Evolutionary conservation across 2,797 vertebrate genomes (phyloP), one percentile per base, ranked within the genome.

Genomic region (Megaceryle alcyon): DNA sequence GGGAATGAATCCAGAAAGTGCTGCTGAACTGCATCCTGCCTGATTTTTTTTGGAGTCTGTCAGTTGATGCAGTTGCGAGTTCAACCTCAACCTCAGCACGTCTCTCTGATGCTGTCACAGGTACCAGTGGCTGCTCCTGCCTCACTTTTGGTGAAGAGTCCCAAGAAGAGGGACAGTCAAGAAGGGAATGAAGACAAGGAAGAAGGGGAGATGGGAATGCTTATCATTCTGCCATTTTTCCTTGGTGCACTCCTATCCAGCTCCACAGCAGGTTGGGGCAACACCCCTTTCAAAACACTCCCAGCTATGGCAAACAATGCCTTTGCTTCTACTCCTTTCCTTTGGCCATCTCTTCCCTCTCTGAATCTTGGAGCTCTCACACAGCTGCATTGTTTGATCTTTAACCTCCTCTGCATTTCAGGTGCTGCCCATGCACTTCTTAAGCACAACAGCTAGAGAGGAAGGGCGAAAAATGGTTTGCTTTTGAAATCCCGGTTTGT

Each of bases 71-170:
- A 29, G 33, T 65, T 69, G 64, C 0, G 0, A 79, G 17, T 60
- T 82, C 57, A 70, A 31, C 11, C 7, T 77, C 28, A 71, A 2
- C 33, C 31, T 60, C 0, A 0, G 8, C 37, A 41, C 0, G 0
- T 25, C 22, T 86, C 68, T 73, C 18, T 71, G 44, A 20, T 57
- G 56, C 31, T 76, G 31, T 64, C 73, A 90, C 64, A 35, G 77
- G 26, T 70, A 29, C 23, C 23, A 22, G 44, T 39, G 31, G 17
- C 31, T 88, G 37, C n/a, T 71, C 8, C 23, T 88, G 60, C n/a
- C 39, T 79, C 1, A 0, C 22, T 57, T 86, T 87, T 73, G 51
- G 22, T 49, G 35, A 35, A 84, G 33, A n/a, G 10, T 9, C 10
- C 19, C n/a, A 77, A 60, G 66, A 41, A 66, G 10, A 89, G 35